Evolutionary conservation across 2,888 invertebrate genomes (phyloP).

Genomic region (Monoplex corrugatus): DNA sequence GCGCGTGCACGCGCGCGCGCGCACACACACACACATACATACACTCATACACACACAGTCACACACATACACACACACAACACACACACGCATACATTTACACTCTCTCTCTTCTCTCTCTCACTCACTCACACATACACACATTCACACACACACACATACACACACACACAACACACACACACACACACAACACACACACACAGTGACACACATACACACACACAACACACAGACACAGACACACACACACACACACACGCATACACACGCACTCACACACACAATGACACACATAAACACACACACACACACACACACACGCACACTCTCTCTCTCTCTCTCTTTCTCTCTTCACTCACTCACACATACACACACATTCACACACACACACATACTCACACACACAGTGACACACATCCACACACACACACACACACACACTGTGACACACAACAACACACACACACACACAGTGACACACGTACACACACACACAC

Average conservation of each 20-base stretch:
- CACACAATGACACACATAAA: background rate
- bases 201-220: background rate
- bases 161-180: conserved; percentile 1
- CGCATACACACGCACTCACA: background rate
- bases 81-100: too few species aligned
- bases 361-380: background rate
- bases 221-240: background rate
- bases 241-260: background rate
- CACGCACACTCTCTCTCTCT: too few species aligned
- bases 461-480: too few species aligned
- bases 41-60: background rate
- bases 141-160: background rate
- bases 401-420: too few species aligned
- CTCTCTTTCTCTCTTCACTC: too few species aligned
- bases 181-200: conserved; percentile 1
- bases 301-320: background rate
- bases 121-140: background rate
- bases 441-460: too few species aligned
- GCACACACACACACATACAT: background rate
- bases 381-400: too few species aligned
- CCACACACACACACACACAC: too few species aligned
- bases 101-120: too few species aligned
- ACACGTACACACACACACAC: too few species aligned
- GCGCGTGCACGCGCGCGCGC: background rate
- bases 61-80: too few species aligned